Percentiles rank a stretch among this genome's conserved stretches.
These are phyloP conservation scores for Epinotia brunnichana DNA, from an alignment of 2,888 invertebrate species.

Conservation along the genomic window DNA sequence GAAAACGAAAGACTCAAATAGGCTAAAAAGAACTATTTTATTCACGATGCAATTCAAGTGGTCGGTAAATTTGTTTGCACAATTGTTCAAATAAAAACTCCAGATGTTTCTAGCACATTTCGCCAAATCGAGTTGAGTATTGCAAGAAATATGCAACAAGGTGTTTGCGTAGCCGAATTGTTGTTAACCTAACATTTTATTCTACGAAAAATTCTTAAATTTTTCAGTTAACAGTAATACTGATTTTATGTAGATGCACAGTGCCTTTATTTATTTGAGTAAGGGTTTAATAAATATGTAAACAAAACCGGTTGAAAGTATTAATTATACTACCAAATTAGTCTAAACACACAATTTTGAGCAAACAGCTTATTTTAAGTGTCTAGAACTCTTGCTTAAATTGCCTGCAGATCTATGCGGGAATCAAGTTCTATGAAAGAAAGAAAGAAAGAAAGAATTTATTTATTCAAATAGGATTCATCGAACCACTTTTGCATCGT, in stretches of 20 bases:
- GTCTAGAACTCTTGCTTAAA: constrained; percentile 13
- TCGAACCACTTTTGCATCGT: too few relatives aligned
- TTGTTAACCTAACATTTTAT: neutral
- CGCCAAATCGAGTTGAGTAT: constrained; percentile 26
- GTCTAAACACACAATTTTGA: too few relatives aligned
- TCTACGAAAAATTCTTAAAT: neutral
- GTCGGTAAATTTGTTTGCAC: constrained; percentile 28
- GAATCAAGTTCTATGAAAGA: constrained; percentile 18
- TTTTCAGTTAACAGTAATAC: neutral
- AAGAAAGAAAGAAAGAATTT: too few relatives aligned
- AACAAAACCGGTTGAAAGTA: too few relatives aligned
- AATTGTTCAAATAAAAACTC: constrained; percentile 24
- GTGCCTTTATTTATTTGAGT: too few relatives aligned
- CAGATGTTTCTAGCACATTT: constrained; percentile 35
- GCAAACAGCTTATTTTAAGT: constrained; percentile 4
- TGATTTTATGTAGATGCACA: neutral
- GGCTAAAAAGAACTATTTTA: constrained; percentile 21
- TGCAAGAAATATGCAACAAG: constrained; percentile 20
- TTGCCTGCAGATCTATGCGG: neutral
- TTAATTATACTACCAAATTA: too few relatives aligned
- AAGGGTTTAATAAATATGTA: too few relatives aligned
- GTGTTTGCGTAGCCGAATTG: constrained; percentile 4
- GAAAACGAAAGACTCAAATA: constrained; percentile 8
- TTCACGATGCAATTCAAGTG: constrained; percentile 28
- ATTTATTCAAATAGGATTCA: too few relatives aligned